Percentiles rank a stretch among this genome's conserved stretches.
Evolutionary conservation across 1,140 invertebrate genomes (phyloP).

Genomic region (Elymnias hypermnestra): DNA sequence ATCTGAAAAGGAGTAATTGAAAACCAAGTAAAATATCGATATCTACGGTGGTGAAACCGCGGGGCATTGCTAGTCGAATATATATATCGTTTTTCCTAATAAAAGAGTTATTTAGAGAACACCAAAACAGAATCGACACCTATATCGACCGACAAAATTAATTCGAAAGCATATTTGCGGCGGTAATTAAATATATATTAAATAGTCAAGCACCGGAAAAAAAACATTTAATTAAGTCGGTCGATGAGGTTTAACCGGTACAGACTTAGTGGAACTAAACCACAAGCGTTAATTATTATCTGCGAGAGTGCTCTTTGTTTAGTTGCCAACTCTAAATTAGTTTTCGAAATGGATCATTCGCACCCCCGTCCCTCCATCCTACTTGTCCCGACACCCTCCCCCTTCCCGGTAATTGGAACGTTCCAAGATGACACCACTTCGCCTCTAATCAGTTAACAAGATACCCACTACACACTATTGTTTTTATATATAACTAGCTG

Average conservation of each 20-base stretch:
- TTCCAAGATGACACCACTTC: conserved; percentile 72
- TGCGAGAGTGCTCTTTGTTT: conserved; percentile 74
- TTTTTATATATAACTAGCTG: too few species aligned
- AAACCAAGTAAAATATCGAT: too few species aligned
- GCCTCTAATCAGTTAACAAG: conserved; percentile 73
- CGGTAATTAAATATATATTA: conserved; percentile 15
- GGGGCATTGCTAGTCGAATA: too few species aligned
- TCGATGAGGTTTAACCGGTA: conserved; percentile 58
- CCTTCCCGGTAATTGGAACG: conserved; percentile 69
- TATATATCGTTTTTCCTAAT: too few species aligned
- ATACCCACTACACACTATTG: conserved; percentile 58
- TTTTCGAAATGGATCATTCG: conserved; percentile 76
- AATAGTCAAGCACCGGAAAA: conserved; percentile 34
- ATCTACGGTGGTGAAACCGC: too few species aligned
- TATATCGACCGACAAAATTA: conserved; percentile 4
- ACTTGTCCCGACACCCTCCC: conserved; percentile 36
- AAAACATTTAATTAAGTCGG: conserved; percentile 67
- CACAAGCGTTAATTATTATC: conserved; percentile 76
- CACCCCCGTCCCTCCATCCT: conserved; percentile 66
- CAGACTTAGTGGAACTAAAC: conserved; percentile 73
- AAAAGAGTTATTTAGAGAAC: too few species aligned
- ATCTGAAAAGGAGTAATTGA: too few species aligned
- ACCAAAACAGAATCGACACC: too few species aligned
- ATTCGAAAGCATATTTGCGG: conserved; percentile 7
- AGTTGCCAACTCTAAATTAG: conserved; percentile 76